Evolutionary conservation across 2,797 vertebrate species (phyloP), one percentile per base, ranked within the genome.

Genomic region (Anomalospiza imberbis): DNA sequence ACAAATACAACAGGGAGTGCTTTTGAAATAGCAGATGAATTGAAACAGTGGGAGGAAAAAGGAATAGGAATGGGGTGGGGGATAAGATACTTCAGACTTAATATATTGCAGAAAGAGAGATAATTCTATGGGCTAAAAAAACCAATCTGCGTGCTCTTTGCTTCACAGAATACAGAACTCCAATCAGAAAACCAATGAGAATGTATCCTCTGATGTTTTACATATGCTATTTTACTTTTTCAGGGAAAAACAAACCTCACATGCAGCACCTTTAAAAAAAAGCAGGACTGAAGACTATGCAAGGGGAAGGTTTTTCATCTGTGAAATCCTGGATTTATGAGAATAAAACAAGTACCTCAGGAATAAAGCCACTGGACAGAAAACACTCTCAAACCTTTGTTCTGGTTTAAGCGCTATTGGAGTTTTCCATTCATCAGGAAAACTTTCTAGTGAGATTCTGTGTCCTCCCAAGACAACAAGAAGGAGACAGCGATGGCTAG

Each of bases 11-110:
- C 84, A 83, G 86, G 77, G 88, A 96, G 68, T 75, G 38, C 72
- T 94, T 94, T 96, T 75, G 68, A 92, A 96, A 94, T 34, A 85
- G n/a, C 20, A 91, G 74, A 80, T 89, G 83, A 95, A 93, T 83
- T 62, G 68, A 89, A 91, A 86, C 58, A 86, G 85, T 72, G 45
- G 44, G 34, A 70, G 85, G 34, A 78, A 72, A 90, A 91, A 57
- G 81, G 42, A 79, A 63, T 54, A 76, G n/a, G 55, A 63, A 93
- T 60, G 38, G 67, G 38, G 66, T 60, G 25, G 6, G 6, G 42
- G 57, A 89, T 77, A 82, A 93, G 78, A 72, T 72, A 65, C n/a
- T 85, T 87, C 91, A 89, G 34, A 44, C 20, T 88, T 81, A 85
- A 71, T 79, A 50, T 34, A 58, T 76, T 68, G 16, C 47, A 89